Conservation (phyloP, 2,113 vertebrate species). For the Drymodes brunneopygia region DNA sequence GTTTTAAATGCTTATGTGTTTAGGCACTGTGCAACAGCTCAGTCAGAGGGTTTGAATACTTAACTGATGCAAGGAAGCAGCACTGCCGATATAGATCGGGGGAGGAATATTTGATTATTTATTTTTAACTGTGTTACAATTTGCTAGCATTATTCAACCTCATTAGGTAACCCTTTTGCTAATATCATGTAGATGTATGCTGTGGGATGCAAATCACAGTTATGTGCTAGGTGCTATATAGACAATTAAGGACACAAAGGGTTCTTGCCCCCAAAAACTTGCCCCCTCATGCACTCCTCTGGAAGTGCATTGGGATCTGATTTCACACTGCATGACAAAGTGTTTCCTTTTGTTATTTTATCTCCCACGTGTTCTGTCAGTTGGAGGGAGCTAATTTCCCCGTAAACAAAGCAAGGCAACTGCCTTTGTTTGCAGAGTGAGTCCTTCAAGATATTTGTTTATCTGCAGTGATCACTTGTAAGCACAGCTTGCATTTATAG, state of each 20-base stretch:
- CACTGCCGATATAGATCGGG: not conserved
- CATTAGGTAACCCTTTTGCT: not conserved
- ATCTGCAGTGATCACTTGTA: not conserved
- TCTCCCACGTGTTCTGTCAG: not conserved
- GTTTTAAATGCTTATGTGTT: not conserved
- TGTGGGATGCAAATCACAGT: not conserved
- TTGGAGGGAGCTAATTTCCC: not conserved
- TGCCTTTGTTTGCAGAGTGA: not conserved
- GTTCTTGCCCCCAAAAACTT: not conserved
- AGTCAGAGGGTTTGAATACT: not conserved
- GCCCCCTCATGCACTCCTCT: not conserved
- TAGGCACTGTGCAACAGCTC: not conserved
- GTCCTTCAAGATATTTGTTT: conserved; percentile 8
- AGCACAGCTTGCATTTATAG: not conserved
- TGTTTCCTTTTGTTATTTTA: not conserved
- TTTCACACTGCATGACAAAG: not conserved
- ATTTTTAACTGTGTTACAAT: not conserved
- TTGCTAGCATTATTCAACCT: not conserved
- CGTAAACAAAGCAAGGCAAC: not conserved
- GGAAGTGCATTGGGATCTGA: not conserved
- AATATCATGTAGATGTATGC: not conserved
- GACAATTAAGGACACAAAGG: not conserved
- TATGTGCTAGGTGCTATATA: not conserved
- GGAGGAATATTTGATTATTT: not conserved
- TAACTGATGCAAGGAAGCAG: not conserved